Evolutionary conservation across 2,797 vertebrate genomes (phyloP), one percentile per base, ranked within the genome.

Genomic region (Serranus cabrilla): DNA sequence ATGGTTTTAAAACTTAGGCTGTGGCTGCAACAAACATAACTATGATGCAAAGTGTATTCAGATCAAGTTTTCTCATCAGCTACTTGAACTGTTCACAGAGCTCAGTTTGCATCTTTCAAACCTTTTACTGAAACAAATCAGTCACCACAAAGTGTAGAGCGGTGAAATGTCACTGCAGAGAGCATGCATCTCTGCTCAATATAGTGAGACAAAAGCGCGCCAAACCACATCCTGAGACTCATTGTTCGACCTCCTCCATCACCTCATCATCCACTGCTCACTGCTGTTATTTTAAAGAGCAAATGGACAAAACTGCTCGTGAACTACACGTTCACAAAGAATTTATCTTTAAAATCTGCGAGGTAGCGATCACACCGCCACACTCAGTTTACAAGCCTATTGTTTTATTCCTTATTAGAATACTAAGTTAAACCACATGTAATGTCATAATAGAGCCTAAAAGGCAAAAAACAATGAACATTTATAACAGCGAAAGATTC

Each of bases 211-310:
- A 83, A 87, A 89, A 91, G 83, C 68, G 80, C 90, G 20, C 54
- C 55, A 91, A 94, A 93, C 95, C 95, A 96, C 95, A 96, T 96
- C 96, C 95, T 95, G 94, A 74, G 4, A 51, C 71, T 60, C 54
- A 42, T 10, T 67, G 65, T 76, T 34, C 52, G 18, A 66, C 67
- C 59, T 23, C 52, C 64, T 37, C 39, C 39, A 40, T 47, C 76
- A 47, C 17, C 16, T 56, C 43, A 9, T 51, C n/a, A 25, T 37
- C 45, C 34, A 20, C 1, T 40, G 10, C 27, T 58, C 40, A 20
- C 4, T 37, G 20, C 65, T 70, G 16, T 68, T 42, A 7, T 64
- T 18, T 14, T 13, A 27, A 68, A 11, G 10, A 67, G 23, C n/a
- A 65, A 65, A 40, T 49, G n/a, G 25, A 47, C 37, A 55, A 59